These are phyloP conservation scores for Drosophila crucigera DNA, from an alignment of 2,888 invertebrate genomes.

Conservation along the genomic window DNA sequence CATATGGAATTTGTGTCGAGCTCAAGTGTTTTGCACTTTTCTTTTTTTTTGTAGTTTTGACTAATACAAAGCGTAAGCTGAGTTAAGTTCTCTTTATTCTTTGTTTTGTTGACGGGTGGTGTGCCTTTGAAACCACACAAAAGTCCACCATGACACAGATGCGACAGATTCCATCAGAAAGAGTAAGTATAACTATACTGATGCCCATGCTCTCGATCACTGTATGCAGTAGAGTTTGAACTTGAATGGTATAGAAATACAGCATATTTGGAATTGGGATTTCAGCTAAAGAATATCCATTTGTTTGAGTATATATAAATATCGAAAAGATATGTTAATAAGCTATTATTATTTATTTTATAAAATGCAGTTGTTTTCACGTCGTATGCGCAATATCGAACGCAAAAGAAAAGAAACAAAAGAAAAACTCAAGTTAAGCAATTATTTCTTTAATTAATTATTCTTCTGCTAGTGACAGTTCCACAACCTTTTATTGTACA, in stretches of 20 bases:
- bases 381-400: neutral
- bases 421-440: neutral
- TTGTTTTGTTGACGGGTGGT: slow-evolving; percentile 28
- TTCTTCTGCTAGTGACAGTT: neutral
- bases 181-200: neutral
- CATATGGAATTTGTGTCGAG: slow-evolving; percentile 55
- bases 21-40: slow-evolving; percentile 58
- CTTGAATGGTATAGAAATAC: neutral
- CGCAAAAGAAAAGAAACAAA: too few relatives aligned
- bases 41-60: slow-evolving; percentile 21
- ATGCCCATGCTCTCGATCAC: neutral
- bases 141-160: slow-evolving; percentile 35
- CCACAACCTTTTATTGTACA: neutral
- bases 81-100: slow-evolving; percentile 34
- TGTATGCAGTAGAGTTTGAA: neutral
- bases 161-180: neutral
- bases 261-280: neutral
- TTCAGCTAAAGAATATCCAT: neutral
- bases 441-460: neutral
- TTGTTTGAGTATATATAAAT: neutral
- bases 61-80: slow-evolving; percentile 32
- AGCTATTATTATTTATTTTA: neutral
- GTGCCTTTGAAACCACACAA: slow-evolving; percentile 19
- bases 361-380: neutral
- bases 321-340: neutral